phyloP scores from a whole-genome alignment of 2,888 invertebrate genomes.

The Portevinia maculata region DNA sequence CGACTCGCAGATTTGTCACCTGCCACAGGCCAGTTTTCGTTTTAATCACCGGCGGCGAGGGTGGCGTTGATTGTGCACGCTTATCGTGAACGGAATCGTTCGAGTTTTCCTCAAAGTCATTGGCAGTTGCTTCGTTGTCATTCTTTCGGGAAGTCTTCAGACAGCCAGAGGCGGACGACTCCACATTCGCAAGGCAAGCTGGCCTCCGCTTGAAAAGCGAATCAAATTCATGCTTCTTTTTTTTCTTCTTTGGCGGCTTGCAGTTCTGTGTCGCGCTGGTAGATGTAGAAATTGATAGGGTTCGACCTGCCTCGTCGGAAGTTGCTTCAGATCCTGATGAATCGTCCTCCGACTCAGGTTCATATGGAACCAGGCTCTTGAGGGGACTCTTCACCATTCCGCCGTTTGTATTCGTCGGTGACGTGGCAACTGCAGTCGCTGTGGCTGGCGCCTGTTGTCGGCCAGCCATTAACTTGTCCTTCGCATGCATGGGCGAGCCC shows the following conservation, averaged over 20 bases:
- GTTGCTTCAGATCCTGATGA: slow-evolving; percentile 64
- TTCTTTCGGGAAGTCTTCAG: slow-evolving; percentile 69
- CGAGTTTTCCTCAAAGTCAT: slow-evolving; percentile 62
- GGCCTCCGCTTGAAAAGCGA: slow-evolving; percentile 53
- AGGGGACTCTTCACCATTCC: slow-evolving; percentile 75
- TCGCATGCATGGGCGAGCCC: slow-evolving; percentile 60
- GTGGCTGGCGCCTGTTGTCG: slow-evolving; percentile 23
- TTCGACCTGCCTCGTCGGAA: slow-evolving; percentile 71
- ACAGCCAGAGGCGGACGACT: slow-evolving; percentile 7
- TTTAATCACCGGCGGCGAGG: slow-evolving; percentile 81
- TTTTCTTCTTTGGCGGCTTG: slow-evolving; percentile 68
- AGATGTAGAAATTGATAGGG: slow-evolving; percentile 42
- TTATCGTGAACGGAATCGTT: slow-evolving; percentile 62
- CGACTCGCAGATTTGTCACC: slow-evolving; percentile 78
- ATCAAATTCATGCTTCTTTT: slow-evolving; percentile 64
- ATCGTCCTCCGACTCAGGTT: slow-evolving; percentile 84
- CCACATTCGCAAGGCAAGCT: slow-evolving; percentile 40
- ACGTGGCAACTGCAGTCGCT: slow-evolving; percentile 35
- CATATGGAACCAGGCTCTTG: slow-evolving; percentile 85
- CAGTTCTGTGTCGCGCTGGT: slow-evolving; percentile 69
- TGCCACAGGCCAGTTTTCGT: slow-evolving; percentile 82
- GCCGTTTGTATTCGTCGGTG: slow-evolving; percentile 44
- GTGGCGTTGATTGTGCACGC: slow-evolving; percentile 78
- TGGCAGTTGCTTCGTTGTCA: slow-evolving; percentile 50
- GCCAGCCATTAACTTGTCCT: slow-evolving; percentile 37